A percentile compares a stretch with the other conserved stretches of the same genome.
Evolutionary conservation across 2,797 vertebrate species (phyloP).

Genomic region (Aplochiton taeniatus): DNA sequence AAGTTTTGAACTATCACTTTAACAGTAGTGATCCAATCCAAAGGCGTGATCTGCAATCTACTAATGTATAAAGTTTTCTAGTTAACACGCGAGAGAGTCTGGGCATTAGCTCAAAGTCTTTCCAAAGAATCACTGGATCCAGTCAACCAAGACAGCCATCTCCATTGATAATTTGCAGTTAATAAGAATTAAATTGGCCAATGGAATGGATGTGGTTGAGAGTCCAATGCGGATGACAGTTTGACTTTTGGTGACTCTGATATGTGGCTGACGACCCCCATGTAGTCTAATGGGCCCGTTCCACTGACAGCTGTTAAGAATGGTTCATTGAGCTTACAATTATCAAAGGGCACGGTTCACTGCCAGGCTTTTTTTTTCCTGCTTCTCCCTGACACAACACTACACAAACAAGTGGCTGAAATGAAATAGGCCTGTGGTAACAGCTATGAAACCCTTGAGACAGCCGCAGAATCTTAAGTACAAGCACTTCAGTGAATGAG

Average conservation of each 20-base stretch:
- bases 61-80: too few species aligned
- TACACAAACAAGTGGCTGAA: too few species aligned
- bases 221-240: slow-evolving; percentile 72
- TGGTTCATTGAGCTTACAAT: slow-evolving; percentile 81
- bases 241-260: slow-evolving; percentile 74
- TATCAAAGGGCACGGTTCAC: slow-evolving; percentile 73
- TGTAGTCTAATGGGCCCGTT: slow-evolving; percentile 75
- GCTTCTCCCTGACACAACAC: too few species aligned
- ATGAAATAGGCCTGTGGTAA: too few species aligned
- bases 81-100: background rate
- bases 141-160: slow-evolving; percentile 69
- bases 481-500: too few species aligned
- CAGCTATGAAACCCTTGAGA: too few species aligned
- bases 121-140: slow-evolving; percentile 54
- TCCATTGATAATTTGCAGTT: slow-evolving; percentile 75
- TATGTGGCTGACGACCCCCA: slow-evolving; percentile 67
- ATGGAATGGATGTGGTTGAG: slow-evolving; percentile 62
- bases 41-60: too few species aligned
- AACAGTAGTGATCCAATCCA: too few species aligned
- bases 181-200: slow-evolving; percentile 78
- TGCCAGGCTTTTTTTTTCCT: slow-evolving; percentile 41
- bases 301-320: slow-evolving; percentile 79
- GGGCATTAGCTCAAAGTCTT: slow-evolving; percentile 59
- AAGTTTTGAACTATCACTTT: too few species aligned
- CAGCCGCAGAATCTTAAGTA: too few species aligned